Conservation (phyloP, 2,797 vertebrate genomes). For the Allobates femoralis region DNA sequence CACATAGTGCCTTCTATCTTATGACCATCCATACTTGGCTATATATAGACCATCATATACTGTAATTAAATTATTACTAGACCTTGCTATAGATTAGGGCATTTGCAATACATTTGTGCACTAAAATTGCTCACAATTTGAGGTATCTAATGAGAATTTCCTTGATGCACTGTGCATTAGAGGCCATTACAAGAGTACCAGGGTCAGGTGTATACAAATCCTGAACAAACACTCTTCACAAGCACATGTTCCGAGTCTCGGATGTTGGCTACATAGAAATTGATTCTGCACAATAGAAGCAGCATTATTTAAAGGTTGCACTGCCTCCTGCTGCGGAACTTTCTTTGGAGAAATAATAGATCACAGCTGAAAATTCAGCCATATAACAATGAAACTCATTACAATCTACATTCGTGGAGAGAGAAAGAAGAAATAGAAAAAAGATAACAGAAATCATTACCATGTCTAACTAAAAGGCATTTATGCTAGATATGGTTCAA, state of each 20-base stretch:
- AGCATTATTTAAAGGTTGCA: constrained; percentile 62
- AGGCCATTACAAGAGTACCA: not conserved
- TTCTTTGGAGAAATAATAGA: constrained; percentile 67
- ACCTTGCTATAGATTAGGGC: not conserved
- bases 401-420: constrained; percentile 58
- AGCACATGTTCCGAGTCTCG: constrained; percentile 57
- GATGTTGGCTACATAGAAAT: constrained; percentile 62
- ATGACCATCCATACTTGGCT: not conserved
- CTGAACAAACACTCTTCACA: constrained; percentile 58
- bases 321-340: constrained; percentile 52
- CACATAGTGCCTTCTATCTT: not conserved
- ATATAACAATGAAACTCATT: constrained; percentile 65
- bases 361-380: constrained; percentile 66
- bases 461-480: constrained; percentile 47
- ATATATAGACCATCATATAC: not conserved
- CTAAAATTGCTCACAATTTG: constrained; percentile 21
- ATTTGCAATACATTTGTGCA: constrained; percentile 14
- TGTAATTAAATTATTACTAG: not conserved
- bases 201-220: constrained; percentile 51
- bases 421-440: constrained; percentile 66
- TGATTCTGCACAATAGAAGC: constrained; percentile 59
- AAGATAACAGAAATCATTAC: constrained; percentile 67
- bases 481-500: constrained; percentile 52
- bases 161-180: constrained; percentile 27
- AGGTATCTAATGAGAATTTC: constrained; percentile 29